Base-by-base conservation (phyloP, 2,797 vertebrate species). In the Gastrophryne carolinensis region DNA sequence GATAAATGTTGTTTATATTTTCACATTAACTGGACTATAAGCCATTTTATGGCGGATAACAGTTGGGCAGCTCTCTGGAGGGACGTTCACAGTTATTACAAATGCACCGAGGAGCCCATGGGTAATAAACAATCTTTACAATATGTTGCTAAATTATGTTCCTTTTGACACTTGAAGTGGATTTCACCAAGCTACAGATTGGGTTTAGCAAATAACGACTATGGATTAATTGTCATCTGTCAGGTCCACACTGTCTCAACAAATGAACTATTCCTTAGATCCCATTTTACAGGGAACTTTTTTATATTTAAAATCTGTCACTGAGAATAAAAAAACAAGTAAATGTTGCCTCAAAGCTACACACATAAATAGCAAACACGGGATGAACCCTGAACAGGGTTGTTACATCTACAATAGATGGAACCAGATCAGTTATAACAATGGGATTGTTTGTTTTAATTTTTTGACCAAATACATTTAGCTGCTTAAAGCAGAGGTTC, bases 1-100 rank as follows among this genome's bases (percentile, higher is more conserved):
- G 47, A 72, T 77, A 78, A 82, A 82, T 80, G 75, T 73, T 77
- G 26, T 79, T 84, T 83, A 4, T 81, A 73, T 79, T 83, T 83
- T 79, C 80, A 79, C 57, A 61, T 73, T 78, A 80, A 82, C 60
- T 57, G 47, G 79, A 79, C 54, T 62, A 54, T 6, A 29, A 77
- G 71, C 73, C 72, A 80, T 80, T 72, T 81, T 66, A 70, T 72
- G 60, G 68, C 79, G 75, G 71, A 50, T 56, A 82, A 57, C n/a
- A 66, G 60, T 24, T 79, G 7, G 53, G 19, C 73, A 73, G 62
- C 73, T 54, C 73, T 80, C 73, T 76, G 39, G 62, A 67, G 73
- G 24, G 49, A 50, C 37, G 23, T 72, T 80, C 49, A 47, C 24
- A 68, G 79, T 67, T 75, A 76, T 80, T 75, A 56, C 65, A 74